A percentile compares a stretch with the other conserved stretches of the same genome.
Conservation (phyloP, 2,113 vertebrate species). For the Eonycteris spelaea region DNA sequence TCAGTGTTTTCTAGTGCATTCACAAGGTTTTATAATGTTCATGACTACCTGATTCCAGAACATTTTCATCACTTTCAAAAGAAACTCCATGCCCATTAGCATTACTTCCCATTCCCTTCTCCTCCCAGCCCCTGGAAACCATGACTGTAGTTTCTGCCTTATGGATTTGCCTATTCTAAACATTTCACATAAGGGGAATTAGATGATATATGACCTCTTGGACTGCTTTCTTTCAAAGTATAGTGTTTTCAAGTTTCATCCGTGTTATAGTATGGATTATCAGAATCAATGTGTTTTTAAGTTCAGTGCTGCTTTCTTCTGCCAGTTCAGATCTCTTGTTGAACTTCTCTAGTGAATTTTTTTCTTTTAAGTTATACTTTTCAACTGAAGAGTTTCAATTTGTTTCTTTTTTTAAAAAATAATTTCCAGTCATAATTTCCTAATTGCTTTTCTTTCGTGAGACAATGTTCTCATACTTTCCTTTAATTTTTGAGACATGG, state of each 20-base stretch:
- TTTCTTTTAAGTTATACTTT: slow-evolving; percentile 5
- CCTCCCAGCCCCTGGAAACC: background rate
- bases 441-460: background rate
- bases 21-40: background rate
- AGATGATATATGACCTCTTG: background rate
- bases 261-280: background rate
- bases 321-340: background rate
- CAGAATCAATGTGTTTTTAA: background rate
- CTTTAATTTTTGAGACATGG: background rate
- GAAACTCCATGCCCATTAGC: background rate
- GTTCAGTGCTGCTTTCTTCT: background rate
- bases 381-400: background rate
- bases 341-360: background rate
- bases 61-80: background rate
- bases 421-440: background rate
- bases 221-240: background rate
- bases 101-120: background rate
- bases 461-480: background rate
- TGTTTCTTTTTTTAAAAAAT: background rate
- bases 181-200: background rate
- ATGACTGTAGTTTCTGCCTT: background rate
- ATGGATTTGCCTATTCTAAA: background rate
- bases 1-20: background rate
- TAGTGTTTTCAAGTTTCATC: background rate
- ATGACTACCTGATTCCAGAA: background rate